phyloP scores from a whole-genome alignment of 2,113 vertebrate genomes.

The Anoplopoma fimbria region DNA sequence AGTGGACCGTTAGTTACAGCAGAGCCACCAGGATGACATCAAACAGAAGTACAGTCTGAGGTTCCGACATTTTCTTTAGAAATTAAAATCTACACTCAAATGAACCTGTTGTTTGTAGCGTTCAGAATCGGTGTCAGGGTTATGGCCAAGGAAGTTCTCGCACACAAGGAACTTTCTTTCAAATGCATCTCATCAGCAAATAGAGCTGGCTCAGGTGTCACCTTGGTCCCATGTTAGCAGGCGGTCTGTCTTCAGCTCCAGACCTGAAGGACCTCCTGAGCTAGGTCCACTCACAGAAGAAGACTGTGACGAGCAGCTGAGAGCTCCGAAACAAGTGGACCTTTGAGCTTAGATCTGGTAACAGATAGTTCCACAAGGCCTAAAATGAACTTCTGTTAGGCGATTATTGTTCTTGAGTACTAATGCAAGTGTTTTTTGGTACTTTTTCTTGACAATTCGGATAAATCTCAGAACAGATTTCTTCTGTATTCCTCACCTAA shows the following conservation, averaged over 20 bases:
- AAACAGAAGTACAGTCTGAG: background rate
- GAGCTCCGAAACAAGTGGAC: accelerated
- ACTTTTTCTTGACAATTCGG: background rate
- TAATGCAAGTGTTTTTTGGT: too few species aligned
- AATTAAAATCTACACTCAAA: background rate
- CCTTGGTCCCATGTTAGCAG: background rate
- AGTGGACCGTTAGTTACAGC: too few species aligned
- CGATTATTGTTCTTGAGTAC: background rate
- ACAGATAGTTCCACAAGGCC: background rate
- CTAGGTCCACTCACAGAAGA: background rate
- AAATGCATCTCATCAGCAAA: background rate
- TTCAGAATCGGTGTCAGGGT: too few species aligned
- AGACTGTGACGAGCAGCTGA: too few species aligned
- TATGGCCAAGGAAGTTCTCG: background rate
- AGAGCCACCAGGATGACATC: too few species aligned
- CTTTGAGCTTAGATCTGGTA: background rate
- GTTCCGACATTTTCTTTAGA: too few species aligned
- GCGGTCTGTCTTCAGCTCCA: background rate
- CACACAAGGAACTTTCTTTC: too few species aligned
- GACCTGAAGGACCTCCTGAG: background rate
- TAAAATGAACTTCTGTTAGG: background rate
- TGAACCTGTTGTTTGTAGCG: background rate
- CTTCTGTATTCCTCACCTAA: background rate
- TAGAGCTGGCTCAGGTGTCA: background rate
- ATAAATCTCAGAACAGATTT: background rate